These are phyloP conservation scores for Acipenser transmontanus DNA, from an alignment of 2,797 vertebrate genomes.

Conservation along the genomic window DNA sequence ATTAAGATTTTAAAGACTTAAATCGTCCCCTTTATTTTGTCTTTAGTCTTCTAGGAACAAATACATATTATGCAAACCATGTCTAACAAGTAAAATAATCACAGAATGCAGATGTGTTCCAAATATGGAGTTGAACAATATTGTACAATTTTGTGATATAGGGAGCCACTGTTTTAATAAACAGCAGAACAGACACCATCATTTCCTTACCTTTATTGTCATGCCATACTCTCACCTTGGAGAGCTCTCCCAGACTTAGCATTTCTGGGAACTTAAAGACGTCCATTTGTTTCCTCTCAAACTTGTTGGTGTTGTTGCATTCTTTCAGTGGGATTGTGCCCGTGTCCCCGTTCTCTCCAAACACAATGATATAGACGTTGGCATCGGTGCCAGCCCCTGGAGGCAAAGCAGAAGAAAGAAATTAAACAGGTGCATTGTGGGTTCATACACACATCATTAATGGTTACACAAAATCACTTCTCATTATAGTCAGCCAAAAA, in stretches of 20 bases:
- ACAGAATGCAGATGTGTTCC: too few species aligned
- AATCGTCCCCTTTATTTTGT: too few species aligned
- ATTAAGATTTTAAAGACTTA: too few species aligned
- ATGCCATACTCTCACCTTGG: constrained; percentile 90
- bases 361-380: constrained; percentile 80
- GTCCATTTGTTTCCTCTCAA: constrained; percentile 83
- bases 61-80: too few species aligned
- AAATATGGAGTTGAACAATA: too few species aligned
- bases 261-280: constrained; percentile 76
- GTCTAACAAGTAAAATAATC: too few species aligned
- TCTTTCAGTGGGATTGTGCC: constrained; percentile 80
- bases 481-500: too few species aligned
- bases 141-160: too few species aligned
- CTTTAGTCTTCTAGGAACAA: too few species aligned
- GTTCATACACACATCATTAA: too few species aligned
- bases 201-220: constrained; percentile 80
- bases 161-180: too few species aligned
- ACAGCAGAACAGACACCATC: not conserved
- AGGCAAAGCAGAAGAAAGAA: constrained; percentile 10
- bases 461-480: too few species aligned
- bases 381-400: constrained; percentile 87
- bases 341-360: constrained; percentile 87
- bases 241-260: constrained; percentile 88
- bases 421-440: constrained; percentile 36
- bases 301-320: constrained; percentile 87